Conservation (phyloP, 2,888 invertebrate genomes). For the Tenthredo livida region DNA sequence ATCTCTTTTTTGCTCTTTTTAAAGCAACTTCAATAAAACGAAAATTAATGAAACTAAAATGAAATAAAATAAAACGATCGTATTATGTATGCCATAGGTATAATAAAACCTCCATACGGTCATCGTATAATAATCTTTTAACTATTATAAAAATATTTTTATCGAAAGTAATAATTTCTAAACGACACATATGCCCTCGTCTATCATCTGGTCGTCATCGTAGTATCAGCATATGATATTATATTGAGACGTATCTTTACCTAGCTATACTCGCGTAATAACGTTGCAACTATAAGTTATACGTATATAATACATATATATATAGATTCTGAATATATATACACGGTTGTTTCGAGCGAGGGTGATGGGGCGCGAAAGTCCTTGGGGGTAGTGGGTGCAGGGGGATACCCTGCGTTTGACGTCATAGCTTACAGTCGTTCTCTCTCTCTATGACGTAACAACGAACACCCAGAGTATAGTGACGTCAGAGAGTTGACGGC, state of each 20-base stretch:
- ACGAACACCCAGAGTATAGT: background rate
- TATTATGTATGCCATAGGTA: background rate
- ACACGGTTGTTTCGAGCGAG: constrained; percentile 21
- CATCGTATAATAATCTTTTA: background rate
- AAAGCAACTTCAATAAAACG: background rate
- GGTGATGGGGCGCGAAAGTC: constrained; percentile 11
- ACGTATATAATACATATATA: background rate
- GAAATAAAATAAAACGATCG: background rate
- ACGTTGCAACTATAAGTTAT: background rate
- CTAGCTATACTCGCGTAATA: background rate
- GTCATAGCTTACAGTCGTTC: constrained; percentile 22
- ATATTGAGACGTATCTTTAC: background rate
- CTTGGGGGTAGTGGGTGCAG: background rate
- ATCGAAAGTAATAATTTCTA: background rate
- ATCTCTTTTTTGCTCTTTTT: background rate
- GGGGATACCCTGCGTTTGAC: constrained; percentile 16
- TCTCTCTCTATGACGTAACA: constrained; percentile 25
- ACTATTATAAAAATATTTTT: background rate
- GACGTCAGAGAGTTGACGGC: constrained; percentile 3
- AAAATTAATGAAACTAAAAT: background rate
- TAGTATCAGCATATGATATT: background rate
- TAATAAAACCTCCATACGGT: background rate
- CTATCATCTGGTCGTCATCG: background rate
- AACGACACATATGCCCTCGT: background rate
- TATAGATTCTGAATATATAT: background rate